phyloP scores from a whole-genome alignment of 1,140 invertebrate genomes.

The Globodera rostochiensis region DNA sequence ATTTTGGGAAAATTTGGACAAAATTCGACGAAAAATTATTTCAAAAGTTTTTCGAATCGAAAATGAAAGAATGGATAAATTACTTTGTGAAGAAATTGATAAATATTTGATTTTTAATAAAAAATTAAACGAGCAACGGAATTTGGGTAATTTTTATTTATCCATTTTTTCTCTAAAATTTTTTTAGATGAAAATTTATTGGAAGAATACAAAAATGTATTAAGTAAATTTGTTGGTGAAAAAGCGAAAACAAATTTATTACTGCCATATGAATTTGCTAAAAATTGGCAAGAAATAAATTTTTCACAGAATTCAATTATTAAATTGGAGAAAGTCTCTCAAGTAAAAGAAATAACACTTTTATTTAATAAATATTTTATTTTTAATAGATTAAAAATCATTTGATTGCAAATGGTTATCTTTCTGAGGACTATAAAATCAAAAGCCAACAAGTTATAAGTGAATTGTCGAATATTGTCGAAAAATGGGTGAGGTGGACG shows the following conservation, averaged over 20 bases:
- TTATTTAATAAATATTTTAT: background rate
- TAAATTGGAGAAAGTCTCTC: background rate
- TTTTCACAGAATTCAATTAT: background rate
- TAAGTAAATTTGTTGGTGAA: background rate
- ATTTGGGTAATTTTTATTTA: background rate
- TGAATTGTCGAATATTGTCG: background rate
- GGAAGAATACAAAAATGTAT: background rate
- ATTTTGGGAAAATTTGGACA: background rate
- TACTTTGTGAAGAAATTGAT: background rate
- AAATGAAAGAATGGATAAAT: background rate
- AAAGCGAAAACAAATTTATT: background rate
- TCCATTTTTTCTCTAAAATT: background rate
- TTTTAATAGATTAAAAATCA: background rate
- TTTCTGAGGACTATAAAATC: background rate
- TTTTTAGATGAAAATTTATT: background rate
- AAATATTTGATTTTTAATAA: background rate
- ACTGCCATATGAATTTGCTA: background rate
- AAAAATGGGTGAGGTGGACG: background rate
- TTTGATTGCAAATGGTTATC: background rate
- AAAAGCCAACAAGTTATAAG: background rate
- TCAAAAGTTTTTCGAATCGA: background rate
- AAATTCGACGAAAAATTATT: background rate
- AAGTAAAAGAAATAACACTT: too few species aligned
- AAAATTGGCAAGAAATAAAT: slow-evolving; percentile 6
- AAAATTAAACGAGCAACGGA: background rate